Evolutionary conservation across 2,797 vertebrate genomes (phyloP).

Genomic region (Numenius phaeopus): DNA sequence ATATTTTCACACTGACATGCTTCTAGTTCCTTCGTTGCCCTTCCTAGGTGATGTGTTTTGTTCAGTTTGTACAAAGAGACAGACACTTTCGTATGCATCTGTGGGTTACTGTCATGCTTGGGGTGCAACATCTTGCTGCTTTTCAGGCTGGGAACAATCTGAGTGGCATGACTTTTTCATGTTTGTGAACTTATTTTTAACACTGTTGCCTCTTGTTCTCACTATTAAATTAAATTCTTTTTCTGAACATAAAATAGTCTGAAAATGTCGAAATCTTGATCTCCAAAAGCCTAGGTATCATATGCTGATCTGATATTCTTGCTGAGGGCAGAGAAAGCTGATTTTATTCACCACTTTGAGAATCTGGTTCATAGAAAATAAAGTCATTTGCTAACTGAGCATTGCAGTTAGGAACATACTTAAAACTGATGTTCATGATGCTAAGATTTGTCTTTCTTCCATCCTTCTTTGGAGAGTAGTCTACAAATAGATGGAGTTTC

Average conservation of each 20-base stretch:
- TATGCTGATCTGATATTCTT: background rate
- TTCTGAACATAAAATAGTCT: background rate
- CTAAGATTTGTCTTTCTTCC: background rate
- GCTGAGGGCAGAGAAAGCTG: background rate
- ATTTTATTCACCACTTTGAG: background rate
- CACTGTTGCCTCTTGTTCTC: background rate
- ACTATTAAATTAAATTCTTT: background rate
- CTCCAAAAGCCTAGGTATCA: background rate
- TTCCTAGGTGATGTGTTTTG: background rate
- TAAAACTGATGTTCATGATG: background rate
- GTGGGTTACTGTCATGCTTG: background rate
- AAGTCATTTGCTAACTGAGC: background rate
- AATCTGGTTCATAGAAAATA: background rate
- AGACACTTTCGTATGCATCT: fast-evolving
- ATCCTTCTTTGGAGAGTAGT: background rate
- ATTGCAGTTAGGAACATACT: background rate
- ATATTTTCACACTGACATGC: background rate
- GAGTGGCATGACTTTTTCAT: background rate
- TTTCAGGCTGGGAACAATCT: background rate
- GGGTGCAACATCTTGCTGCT: background rate
- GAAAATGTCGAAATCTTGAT: background rate
- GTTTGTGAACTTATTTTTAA: background rate
- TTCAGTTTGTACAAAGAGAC: background rate
- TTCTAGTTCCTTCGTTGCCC: background rate
- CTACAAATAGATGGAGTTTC: background rate